A percentile compares a stretch with the other conserved stretches of the same genome.
Conservation (phyloP, 2,113 vertebrate species). For the Pitta sordida region DNA sequence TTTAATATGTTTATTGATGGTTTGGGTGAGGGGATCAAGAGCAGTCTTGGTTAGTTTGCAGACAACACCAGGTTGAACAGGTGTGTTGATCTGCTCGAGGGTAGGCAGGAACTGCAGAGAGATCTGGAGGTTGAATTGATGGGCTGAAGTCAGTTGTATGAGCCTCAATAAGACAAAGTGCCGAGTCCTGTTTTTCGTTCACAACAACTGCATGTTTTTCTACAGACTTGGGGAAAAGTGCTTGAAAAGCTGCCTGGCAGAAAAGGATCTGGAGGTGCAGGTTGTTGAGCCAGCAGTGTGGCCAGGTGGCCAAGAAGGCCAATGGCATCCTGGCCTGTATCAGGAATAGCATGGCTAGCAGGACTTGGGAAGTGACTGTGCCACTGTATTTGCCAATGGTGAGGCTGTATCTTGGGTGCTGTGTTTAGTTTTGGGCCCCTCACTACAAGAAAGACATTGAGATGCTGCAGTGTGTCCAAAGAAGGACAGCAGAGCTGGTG, state of each 20-base stretch:
- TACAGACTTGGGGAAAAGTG: not conserved
- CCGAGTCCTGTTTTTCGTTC: not conserved
- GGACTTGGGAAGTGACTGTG: not conserved
- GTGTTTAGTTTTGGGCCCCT: not conserved
- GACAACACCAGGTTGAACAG: not conserved
- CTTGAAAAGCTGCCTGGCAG: not conserved
- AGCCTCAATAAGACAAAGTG: not conserved
- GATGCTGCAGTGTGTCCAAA: fast-evolving
- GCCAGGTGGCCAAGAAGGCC: not conserved
- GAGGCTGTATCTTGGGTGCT: not conserved
- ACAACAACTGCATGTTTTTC: not conserved
- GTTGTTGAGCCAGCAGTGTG: not conserved
- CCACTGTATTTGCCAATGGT: not conserved
- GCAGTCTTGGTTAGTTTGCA: not conserved
- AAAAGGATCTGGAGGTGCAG: not conserved
- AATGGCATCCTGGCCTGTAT: not conserved
- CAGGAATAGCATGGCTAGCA: not conserved
- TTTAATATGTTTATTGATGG: not conserved
- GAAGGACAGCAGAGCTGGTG: not conserved
- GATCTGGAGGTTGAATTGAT: not conserved
- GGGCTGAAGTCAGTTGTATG: not conserved
- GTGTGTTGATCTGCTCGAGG: not conserved
- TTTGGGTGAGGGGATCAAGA: not conserved
- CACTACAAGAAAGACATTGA: not conserved
- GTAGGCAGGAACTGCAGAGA: not conserved